Conservation (phyloP, 2,113 vertebrate species). For the Danio rerio region DNA sequence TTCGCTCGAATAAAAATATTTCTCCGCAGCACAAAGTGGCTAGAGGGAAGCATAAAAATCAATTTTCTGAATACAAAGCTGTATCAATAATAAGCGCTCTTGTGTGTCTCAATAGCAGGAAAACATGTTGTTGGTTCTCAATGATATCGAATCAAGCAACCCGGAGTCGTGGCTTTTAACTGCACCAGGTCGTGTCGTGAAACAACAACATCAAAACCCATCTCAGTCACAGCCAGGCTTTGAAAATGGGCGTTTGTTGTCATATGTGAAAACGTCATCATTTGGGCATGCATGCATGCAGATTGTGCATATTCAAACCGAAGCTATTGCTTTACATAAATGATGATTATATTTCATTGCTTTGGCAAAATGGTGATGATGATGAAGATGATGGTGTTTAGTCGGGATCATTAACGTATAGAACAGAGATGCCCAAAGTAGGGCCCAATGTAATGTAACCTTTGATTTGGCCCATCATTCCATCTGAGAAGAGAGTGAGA, state of each 20-base stretch:
- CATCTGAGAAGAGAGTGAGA: no score
- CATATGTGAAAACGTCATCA: background rate
- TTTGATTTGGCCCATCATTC: no score
- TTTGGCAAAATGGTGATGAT: background rate
- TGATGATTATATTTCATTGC: background rate
- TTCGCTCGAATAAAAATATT: constrained; percentile 82
- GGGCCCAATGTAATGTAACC: no score
- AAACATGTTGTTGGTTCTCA: constrained; percentile 66
- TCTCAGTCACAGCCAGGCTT: background rate
- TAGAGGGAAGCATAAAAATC: constrained; percentile 85
- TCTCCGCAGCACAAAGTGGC: constrained; percentile 79
- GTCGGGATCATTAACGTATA: no score
- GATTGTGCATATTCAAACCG: no score
- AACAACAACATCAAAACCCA: background rate
- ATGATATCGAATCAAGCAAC: constrained; percentile 68
- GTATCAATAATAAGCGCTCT: constrained; percentile 78
- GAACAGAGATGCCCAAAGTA: no score
- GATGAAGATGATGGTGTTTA: background rate
- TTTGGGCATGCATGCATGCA: no score
- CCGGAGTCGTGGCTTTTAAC: constrained; percentile 43
- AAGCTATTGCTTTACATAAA: background rate
- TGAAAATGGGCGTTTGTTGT: background rate
- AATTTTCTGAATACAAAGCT: constrained; percentile 79
- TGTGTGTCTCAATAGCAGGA: constrained; percentile 61
- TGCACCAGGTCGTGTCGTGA: constrained; percentile 13